phyloP scores from a whole-genome alignment of 2,797 vertebrate genomes.

The Oceanodroma leucorhoa region DNA sequence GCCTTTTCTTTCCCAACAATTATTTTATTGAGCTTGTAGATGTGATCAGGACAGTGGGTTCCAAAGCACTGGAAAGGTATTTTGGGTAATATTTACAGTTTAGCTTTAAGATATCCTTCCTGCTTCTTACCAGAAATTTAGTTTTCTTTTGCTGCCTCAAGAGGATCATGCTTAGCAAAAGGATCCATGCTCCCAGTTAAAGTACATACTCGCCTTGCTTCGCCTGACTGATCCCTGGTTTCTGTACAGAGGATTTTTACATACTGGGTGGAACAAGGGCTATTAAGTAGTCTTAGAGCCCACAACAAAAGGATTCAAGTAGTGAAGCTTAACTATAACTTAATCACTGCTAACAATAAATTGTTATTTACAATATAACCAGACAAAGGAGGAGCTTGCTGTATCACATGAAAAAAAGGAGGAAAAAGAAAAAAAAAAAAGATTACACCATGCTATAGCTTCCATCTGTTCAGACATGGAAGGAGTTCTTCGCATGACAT shows the following conservation, averaged over 20 bases:
- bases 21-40: background rate
- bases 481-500: background rate
- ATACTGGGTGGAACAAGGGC: background rate
- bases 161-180: background rate
- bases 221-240: background rate
- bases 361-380: background rate
- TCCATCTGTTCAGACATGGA: background rate
- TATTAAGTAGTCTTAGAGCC: background rate
- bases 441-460: background rate
- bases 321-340: background rate
- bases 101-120: background rate
- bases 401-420: background rate
- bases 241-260: background rate
- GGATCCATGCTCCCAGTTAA: background rate
- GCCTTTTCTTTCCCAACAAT: background rate
- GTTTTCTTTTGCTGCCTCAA: background rate
- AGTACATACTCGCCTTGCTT: background rate
- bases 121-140: background rate
- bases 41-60: background rate
- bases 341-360: background rate
- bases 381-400: background rate
- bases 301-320: background rate
- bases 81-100: background rate
- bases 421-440: rapidly evolving
- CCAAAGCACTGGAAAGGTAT: background rate